Evolutionary conservation across 1,140 invertebrate genomes (phyloP), one percentile per base, ranked within the genome.

Genomic region (Euborellia annulipes): DNA sequence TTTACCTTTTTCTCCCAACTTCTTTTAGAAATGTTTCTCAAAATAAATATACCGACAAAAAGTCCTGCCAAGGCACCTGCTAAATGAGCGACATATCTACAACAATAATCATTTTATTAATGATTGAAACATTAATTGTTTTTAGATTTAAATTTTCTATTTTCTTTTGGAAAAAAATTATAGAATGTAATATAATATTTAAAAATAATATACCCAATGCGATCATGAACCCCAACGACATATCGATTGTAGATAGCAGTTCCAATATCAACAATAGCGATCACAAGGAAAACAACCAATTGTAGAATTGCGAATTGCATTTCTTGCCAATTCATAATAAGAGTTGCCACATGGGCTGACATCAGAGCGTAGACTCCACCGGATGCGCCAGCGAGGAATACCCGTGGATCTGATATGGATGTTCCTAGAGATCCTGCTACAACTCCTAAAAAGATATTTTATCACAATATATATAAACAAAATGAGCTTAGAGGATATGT

Each of bases 361-460:
- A 98, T 87, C 4, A 98, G 56, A 3, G 93, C 87, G 63, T 98
- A 98, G 0, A 94, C 92, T 1, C 93, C 94, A 9, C 91, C 93
- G 32, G 89, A 94, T 6, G 94, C 93, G 18, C 94, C 94, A 9
- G 90, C 92, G 3, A 98, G 64, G 53, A 73, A 90, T 1, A 89
- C 84, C 34, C 63, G 60, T 0, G 89, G 88, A 67, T 94, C 92
- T 6, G 82, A 77, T 2, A 96, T 69, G 2, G 89, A 93, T n/a
- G 88, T 89, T 7, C 82, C 84, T 32, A 90, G 68, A 2, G 82
- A 86, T n/a, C 87, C 86, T 9, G 85, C 86, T 2, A 86, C 55
- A 0, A 92, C 87, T 2, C 87, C 87, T 34, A 47, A 46, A 11
- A 55, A 19, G 27, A n/a, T 45, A 45, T n/a, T n/a, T n/a, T n/a